phyloP scores from a whole-genome alignment of 2,888 invertebrate genomes.

The Drosophila falleni region DNA sequence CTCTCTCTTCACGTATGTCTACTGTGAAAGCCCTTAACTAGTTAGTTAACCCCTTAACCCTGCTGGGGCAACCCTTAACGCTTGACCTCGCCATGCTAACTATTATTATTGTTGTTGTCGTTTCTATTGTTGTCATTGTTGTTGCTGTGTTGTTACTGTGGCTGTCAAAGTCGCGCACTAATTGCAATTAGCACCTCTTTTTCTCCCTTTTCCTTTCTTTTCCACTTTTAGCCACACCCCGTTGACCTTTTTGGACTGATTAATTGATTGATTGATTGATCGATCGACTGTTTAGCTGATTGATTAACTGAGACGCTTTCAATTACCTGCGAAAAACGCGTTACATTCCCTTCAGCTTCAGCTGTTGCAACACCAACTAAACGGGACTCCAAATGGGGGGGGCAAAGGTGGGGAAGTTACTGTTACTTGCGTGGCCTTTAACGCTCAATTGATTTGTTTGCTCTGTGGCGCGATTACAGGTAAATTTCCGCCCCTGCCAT shows the following conservation, averaged over 20 bases:
- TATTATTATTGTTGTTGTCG: not conserved
- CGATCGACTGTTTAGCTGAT: constrained; percentile 51
- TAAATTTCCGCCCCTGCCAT: constrained; percentile 30
- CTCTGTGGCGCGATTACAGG: constrained; percentile 62
- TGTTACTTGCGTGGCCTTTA: constrained; percentile 51
- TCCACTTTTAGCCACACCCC: not conserved
- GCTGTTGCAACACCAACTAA: constrained; percentile 1
- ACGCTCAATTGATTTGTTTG: constrained; percentile 74
- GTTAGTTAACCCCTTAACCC: constrained; percentile 26
- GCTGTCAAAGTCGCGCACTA: constrained; percentile 56
- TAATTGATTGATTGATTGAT: constrained; percentile 64
- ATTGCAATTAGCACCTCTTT: constrained; percentile 57
- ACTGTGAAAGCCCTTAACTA: constrained; percentile 1
- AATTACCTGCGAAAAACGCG: constrained; percentile 58
- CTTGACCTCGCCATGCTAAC: constrained; percentile 36
- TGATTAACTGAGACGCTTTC: constrained; percentile 51
- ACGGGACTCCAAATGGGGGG: not conserved
- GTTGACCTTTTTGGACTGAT: constrained; percentile 29
- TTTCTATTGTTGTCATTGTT: constrained; percentile 5
- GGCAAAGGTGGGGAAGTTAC: not conserved
- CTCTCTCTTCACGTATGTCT: not conserved
- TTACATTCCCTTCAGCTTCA: not conserved
- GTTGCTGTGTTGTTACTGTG: constrained; percentile 22
- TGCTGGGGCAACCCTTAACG: constrained; percentile 6
- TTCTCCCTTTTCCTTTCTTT: no score